phyloP scores from a whole-genome alignment of 2,888 invertebrate species.

The Poecilobothrus nobilitatus region DNA sequence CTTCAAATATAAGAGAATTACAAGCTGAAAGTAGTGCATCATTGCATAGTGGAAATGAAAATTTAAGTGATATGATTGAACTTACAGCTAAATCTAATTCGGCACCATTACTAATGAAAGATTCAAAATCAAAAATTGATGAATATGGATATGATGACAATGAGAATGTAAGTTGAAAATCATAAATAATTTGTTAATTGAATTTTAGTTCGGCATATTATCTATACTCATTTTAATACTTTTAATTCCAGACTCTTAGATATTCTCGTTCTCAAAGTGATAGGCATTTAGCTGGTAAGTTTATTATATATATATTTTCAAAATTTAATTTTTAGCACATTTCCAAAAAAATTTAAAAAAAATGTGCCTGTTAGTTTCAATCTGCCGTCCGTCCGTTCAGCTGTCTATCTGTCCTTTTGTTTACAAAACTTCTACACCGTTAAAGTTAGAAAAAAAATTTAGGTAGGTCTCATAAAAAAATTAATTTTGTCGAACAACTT shows the following conservation, averaged over 20 bases:
- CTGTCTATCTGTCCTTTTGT: no score
- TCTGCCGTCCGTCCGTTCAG: no score
- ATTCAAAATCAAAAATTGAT: constrained; percentile 34
- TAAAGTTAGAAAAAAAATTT: no score
- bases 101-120: constrained; percentile 42
- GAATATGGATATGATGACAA: constrained; percentile 39
- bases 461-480: no score
- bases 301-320: no score
- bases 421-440: no score
- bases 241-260: constrained; percentile 36
- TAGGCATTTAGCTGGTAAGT: constrained; percentile 45
- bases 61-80: constrained; percentile 34
- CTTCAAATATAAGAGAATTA: constrained; percentile 40
- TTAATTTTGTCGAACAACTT: no score
- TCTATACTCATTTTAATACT: neutral
- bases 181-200: constrained; percentile 12
- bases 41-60: constrained; percentile 40
- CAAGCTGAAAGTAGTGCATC: constrained; percentile 44
- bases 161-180: constrained; percentile 36
- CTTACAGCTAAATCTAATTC: constrained; percentile 43
- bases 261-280: constrained; percentile 45
- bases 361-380: no score
- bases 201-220: no score
- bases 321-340: no score
- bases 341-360: no score